A percentile compares a stretch with the other conserved stretches of the same genome.
phyloP scores from a whole-genome alignment of 1,140 invertebrate genomes.

The Zaprionus davidi region DNA sequence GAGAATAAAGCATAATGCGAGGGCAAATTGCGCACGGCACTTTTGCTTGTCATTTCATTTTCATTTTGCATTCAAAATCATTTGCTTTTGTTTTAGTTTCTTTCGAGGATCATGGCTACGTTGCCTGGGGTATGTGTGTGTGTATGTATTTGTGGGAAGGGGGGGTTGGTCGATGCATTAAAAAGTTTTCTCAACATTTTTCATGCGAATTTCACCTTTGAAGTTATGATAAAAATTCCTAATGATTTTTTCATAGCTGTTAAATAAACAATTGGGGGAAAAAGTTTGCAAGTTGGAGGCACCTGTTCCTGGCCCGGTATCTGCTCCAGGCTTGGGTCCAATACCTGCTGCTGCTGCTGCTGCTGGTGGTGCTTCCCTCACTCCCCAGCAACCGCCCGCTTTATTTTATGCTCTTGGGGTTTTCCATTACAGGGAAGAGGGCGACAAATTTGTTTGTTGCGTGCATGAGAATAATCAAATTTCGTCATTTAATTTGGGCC shows the following conservation, averaged over 20 bases:
- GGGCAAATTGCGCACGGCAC: slow-evolving; percentile 56
- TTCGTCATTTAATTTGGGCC: slow-evolving; percentile 62
- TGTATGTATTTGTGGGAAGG: background rate
- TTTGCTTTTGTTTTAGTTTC: slow-evolving; percentile 35
- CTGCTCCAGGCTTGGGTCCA: background rate
- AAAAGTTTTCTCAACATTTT: slow-evolving; percentile 64
- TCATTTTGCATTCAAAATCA: slow-evolving; percentile 70
- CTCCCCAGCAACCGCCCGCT: background rate
- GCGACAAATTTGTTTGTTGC: slow-evolving; percentile 48
- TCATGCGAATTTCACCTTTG: slow-evolving; percentile 71
- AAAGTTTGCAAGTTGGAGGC: slow-evolving; percentile 54
- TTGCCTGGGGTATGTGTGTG: background rate
- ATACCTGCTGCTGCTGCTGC: background rate
- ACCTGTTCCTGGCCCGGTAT: slow-evolving; percentile 30
- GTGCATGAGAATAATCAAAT: slow-evolving; percentile 70
- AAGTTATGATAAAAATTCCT: slow-evolving; percentile 70
- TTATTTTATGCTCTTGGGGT: slow-evolving; percentile 25
- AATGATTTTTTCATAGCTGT: slow-evolving; percentile 79
- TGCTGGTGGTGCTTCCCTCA: slow-evolving; percentile 5
- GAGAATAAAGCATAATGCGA: slow-evolving; percentile 49
- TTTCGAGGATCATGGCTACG: background rate
- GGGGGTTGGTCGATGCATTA: slow-evolving; percentile 51
- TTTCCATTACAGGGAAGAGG: slow-evolving; percentile 1
- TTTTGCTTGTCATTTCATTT: slow-evolving; percentile 48
- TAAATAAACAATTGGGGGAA: slow-evolving; percentile 72